Evolutionary conservation across 2,113 vertebrate species (phyloP), one percentile per base, ranked within the genome.

Genomic region (Paedocypris sp.): DNA sequence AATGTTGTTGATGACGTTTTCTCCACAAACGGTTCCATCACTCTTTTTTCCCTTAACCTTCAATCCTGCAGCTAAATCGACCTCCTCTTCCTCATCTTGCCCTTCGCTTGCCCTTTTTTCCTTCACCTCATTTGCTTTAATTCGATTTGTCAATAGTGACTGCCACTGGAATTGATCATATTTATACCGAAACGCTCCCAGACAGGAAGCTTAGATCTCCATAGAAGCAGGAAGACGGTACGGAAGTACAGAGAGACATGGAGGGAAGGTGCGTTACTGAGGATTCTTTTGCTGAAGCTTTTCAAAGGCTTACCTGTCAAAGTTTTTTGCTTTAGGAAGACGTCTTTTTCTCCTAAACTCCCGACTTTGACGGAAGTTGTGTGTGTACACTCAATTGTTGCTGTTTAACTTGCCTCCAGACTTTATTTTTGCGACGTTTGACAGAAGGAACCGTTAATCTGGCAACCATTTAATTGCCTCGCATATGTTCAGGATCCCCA

Each of bases 271-370:
- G 35, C 16, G 7, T 25, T 35, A 31, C 25, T 41, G 25, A 32
- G 39, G 6, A 36, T 31, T 22, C 18, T 16, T 58, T 46, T 13
- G 25, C 41, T 47, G 6, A 36, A 38, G 29, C 18, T 16, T 58
- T 46, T 13, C 7, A 1, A 42, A 52, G 15, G 36, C 19, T 64
- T 57, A 57, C 65, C 50, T 61, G 43, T 20, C 56, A 32, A 32
- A 7, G 10, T 22, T 39, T 23, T 52, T 29, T 60, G 47, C 28
- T n/a, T 25, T 16, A 50, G 38, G 33, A 57, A 68, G 22, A 51
- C 51, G 58, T 61, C 36, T 15, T 23, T 43, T 51, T 65, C 46
- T n/a, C 26, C 38, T 35, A 10, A 9, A 51, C 46, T 31, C 52
- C 43, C 12, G 50, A 42, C 36, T 42, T 41, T 15, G 38, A 58